A percentile compares a stretch with the other conserved stretches of the same genome.
Conservation (phyloP, 2,888 invertebrate genomes). For the Schizaphis graminum region DNA sequence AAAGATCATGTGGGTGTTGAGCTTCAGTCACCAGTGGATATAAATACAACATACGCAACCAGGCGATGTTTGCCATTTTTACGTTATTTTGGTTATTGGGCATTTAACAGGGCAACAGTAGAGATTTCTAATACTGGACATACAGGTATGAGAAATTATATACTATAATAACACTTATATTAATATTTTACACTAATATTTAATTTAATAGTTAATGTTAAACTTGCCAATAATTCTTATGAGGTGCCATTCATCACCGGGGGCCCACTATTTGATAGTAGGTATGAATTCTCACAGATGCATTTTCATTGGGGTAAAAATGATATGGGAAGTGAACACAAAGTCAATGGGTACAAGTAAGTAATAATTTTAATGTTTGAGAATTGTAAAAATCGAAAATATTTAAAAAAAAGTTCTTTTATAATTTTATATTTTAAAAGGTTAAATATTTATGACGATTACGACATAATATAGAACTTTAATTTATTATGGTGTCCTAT, state of each 20-base stretch:
- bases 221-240: background rate
- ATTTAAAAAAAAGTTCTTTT: background rate
- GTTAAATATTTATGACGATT: background rate
- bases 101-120: constrained; percentile 6
- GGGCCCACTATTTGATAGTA: constrained; percentile 70
- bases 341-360: constrained; percentile 74
- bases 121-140: constrained; percentile 46
- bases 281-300: constrained; percentile 77
- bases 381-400: background rate
- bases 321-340: constrained; percentile 79
- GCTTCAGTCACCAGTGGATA: constrained; percentile 47
- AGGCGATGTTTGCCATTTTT: constrained; percentile 49
- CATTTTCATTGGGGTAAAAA: constrained; percentile 80
- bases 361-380: constrained; percentile 72
- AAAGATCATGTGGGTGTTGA: background rate
- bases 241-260: constrained; percentile 50
- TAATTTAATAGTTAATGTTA: constrained; percentile 13
- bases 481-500: background rate
- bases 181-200: too few species aligned
- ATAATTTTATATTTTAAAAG: background rate
- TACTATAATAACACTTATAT: background rate
- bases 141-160: constrained; percentile 37
- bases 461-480: background rate
- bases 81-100: constrained; percentile 18
- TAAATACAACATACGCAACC: background rate